Percentiles rank a stretch among this genome's conserved stretches.
These are phyloP conservation scores for Anoplolepis gracilipes DNA, from an alignment of 1,140 invertebrate genomes.

Conservation along the genomic window DNA sequence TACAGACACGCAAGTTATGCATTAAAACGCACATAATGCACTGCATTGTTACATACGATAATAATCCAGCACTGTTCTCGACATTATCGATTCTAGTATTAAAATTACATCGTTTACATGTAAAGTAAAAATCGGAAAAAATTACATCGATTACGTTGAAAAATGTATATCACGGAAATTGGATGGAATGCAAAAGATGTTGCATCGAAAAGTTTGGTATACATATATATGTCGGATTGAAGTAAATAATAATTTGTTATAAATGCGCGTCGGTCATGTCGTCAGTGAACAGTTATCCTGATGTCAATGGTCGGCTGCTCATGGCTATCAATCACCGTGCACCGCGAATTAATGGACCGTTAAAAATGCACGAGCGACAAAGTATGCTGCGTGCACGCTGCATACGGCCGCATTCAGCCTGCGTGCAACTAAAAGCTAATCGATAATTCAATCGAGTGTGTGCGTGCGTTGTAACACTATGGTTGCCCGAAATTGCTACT, in stretches of 20 bases:
- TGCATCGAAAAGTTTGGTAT: not conserved
- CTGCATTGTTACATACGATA: conserved; percentile 38
- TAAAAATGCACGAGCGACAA: conserved; percentile 70
- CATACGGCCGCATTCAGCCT: conserved; percentile 16
- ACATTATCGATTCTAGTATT: conserved; percentile 13
- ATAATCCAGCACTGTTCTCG: conserved; percentile 29
- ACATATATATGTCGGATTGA: not conserved
- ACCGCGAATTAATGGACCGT: conserved; percentile 71
- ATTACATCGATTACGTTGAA: not conserved
- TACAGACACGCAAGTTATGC: not conserved
- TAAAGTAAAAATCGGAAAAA: not conserved
- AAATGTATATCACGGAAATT: not conserved
- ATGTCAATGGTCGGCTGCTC: conserved; percentile 67
- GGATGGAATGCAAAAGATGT: not conserved
- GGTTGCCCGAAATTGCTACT: conserved; percentile 48
- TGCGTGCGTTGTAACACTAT: conserved; percentile 48
- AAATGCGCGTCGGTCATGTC: conserved; percentile 55
- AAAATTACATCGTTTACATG: not conserved
- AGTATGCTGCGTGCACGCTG: conserved; percentile 51
- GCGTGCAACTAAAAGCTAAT: conserved; percentile 57
- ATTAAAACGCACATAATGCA: conserved; percentile 21
- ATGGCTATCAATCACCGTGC: conserved; percentile 67
- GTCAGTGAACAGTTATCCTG: conserved; percentile 66
- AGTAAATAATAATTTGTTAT: conserved; percentile 51
- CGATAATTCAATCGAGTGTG: conserved; percentile 65